Base-by-base conservation (phyloP, 2,113 vertebrate genomes). In the Micronycteris hirsuta region DNA sequence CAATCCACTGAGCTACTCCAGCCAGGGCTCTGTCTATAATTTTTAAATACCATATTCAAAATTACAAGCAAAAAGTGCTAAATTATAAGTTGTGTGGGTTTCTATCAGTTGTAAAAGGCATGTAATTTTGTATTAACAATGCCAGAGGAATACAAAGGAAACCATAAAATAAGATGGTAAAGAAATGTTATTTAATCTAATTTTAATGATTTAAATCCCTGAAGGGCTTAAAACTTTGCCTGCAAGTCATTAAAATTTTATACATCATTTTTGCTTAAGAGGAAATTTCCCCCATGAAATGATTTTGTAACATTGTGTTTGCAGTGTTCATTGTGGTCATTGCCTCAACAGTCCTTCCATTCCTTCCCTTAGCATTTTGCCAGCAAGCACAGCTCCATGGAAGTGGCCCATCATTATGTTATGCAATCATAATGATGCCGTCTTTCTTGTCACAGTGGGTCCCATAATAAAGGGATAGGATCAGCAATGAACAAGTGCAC, bases 41-140 rank as follows among this genome's bases (percentile, higher is more conserved):
- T 89, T 83, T 96, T 86, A 84, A 91, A n/a, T 68, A 81, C n/a
- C 68, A 45, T 58, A 70, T 91, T 92, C n/a, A 65, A 92, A 94
- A 86, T 89, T 89, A 86, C 8, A 91, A 89, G 54, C 11, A 49
- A 91, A 93, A 22, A 4, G 38, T 36, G 36, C 38, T 70, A 61
- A 93, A 82, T 93, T 78, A 78, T 76, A 86, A 88, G 14, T 22
- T 91, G 16, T 65, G 67, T 61, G 6, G 26, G 31, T 78, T 76
- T 94, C 58, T 81, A 31, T 90, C 76, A 73, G 33, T 92, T 71
- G 22, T 43, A 71, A 71, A 43, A 71, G 12, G 22, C 38, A 71
- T 41, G 36, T 6, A 20, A 70, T 61, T 61, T 61, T 61, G 24
- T 26, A 28, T 61, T 7, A 68, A 86, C 10, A 33, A 61, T 2